Conservation (phyloP, 37 sponge, comb jelly and placozoan genomes). For the Chondrilla cf. caribensis region DNA sequence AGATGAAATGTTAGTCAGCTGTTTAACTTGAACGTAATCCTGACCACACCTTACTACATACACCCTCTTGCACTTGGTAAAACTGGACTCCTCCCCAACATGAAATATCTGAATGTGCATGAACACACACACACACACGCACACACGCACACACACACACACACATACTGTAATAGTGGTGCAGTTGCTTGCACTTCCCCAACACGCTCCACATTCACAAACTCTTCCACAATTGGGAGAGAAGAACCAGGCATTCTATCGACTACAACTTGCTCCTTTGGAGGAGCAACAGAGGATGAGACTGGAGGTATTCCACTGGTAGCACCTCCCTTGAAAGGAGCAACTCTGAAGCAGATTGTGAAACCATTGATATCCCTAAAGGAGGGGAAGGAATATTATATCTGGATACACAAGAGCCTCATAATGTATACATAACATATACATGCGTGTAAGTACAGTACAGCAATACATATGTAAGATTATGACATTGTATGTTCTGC, state of each 20-base stretch:
- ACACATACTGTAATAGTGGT: not conserved
- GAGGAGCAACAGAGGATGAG: not conserved
- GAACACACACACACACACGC: not conserved
- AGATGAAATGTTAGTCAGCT: too few relatives aligned
- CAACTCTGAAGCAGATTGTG: conserved; percentile 12
- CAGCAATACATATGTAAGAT: too few relatives aligned
- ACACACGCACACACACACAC: not conserved
- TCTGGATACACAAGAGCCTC: too few relatives aligned
- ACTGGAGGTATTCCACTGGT: not conserved
- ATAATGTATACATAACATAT: too few relatives aligned
- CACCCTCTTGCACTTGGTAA: too few relatives aligned
- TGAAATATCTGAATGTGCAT: too few relatives aligned
- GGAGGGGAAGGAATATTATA: not conserved
- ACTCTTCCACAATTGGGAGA: not conserved
- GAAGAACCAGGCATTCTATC: not conserved
- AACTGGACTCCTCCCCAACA: too few relatives aligned
- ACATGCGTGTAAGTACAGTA: too few relatives aligned
- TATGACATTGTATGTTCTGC: too few relatives aligned
- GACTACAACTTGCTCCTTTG: too few relatives aligned
- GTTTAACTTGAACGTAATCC: too few relatives aligned
- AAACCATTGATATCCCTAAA: conserved; percentile 26
- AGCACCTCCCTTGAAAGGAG: conserved; percentile 10
- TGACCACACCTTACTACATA: too few relatives aligned
- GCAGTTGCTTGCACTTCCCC: not conserved
- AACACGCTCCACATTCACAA: not conserved